Evolutionary conservation across 1,140 invertebrate genomes (phyloP).

Genomic region (Drosophila repletoides): DNA sequence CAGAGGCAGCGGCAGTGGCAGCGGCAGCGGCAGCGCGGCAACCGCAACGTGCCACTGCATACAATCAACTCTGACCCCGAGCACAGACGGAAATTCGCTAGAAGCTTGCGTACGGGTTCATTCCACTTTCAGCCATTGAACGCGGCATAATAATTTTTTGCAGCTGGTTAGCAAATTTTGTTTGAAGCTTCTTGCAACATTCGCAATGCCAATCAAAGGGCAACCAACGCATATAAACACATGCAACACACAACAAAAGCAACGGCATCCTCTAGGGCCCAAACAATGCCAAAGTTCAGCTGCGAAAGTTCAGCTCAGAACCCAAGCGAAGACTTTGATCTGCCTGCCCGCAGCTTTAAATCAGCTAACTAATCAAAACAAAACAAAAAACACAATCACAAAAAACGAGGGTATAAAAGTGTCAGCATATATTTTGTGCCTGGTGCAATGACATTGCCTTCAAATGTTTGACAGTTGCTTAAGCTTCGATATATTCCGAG

Average conservation of each 20-base stretch:
- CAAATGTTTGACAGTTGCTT: neutral
- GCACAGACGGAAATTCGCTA: constrained; percentile 43
- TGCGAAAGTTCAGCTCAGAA: constrained; percentile 17
- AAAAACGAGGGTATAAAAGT: neutral
- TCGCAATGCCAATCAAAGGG: constrained; percentile 18
- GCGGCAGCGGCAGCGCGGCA: constrained; percentile 22
- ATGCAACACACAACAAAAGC: constrained; percentile 12
- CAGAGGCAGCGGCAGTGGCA: too few relatives aligned
- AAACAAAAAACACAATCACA: neutral
- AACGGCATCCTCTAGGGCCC: constrained; percentile 1
- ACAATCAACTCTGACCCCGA: constrained; percentile 73
- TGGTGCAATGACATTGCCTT: constrained; percentile 5
- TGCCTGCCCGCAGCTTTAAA: constrained; percentile 34
- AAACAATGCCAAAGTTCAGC: constrained; percentile 44
- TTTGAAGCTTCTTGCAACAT: too few relatives aligned
- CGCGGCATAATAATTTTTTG: constrained; percentile 51
- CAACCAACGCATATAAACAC: constrained; percentile 13
- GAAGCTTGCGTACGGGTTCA: constrained; percentile 48
- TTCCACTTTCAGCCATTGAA: constrained; percentile 62
- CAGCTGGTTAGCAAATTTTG: constrained; percentile 50
- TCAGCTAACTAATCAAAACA: constrained; percentile 16
- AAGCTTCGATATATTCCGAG: too few relatives aligned
- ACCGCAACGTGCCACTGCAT: constrained; percentile 56
- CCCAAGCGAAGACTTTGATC: constrained; percentile 17
- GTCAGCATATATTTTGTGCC: neutral